Evolutionary conservation across 2,113 vertebrate species (phyloP), one percentile per base, ranked within the genome.

Genomic region (Limnothrissa miodon): DNA sequence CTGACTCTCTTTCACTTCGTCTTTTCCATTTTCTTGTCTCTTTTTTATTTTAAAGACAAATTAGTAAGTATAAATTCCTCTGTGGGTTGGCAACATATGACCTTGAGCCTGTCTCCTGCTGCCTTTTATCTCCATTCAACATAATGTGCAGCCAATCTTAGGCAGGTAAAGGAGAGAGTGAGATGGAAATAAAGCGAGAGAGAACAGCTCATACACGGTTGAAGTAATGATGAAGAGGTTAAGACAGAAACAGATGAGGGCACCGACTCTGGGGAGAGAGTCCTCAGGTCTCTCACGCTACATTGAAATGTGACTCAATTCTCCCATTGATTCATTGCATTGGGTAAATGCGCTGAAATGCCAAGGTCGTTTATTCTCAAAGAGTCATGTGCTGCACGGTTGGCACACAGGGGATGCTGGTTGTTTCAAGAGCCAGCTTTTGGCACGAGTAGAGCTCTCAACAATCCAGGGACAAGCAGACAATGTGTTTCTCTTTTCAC

Each of bases 281-380:
- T 74, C 66, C 15, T 74, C 66, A 74, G 66, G 66, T 36, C 66
- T 74, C 66, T 74, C 66, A 74, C 33, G 66, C 10, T 74, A 74
- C 66, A 74, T 74, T 74, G 66, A 74, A 74, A 74, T 36, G 66
- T 74, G 66, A 74, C 66, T 74, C 66, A 74, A 74, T 74, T 74
- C 29, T 74, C 66, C 66, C 66, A 33, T 74, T 74, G 66, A 74
- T 74, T 74, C 66, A 74, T 74, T 74, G 66, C 66, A 74, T 74
- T 13, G 66, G 66, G 66, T 74, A 74, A n/a, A 74, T 74, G 36
- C 6, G 33, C 66, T 74, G 66, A 74, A 74, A 74, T 74, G 66
- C 33, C 66, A 74, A 74, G 66, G 66, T 74, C 66, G 15, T 74
- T 74, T 74, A 74, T 74, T 74, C 33, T 74, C 66, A 74, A 74